phyloP scores from a whole-genome alignment of 2,888 invertebrate genomes.

The Drosophila antonietae region DNA sequence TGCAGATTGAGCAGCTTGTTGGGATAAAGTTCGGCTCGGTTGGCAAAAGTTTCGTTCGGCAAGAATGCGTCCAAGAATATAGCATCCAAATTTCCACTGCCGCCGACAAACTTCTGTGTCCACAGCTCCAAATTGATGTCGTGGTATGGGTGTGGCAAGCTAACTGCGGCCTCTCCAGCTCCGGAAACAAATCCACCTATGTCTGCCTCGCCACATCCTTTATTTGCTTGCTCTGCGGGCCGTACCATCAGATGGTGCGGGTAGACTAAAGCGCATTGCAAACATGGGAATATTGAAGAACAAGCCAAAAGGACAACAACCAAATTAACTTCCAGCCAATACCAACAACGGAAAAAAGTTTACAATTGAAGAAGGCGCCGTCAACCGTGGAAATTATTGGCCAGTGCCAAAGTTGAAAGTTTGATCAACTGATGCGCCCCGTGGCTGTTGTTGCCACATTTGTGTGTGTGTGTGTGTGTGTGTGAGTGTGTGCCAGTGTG shows the following conservation, averaged over 20 bases:
- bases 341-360: conserved; percentile 64
- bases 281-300: conserved; percentile 54
- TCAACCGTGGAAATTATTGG: conserved; percentile 75
- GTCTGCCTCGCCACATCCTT: conserved; percentile 14
- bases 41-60: conserved; percentile 79
- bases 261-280: conserved; percentile 78
- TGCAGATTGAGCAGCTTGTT: conserved; percentile 83
- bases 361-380: conserved; percentile 69
- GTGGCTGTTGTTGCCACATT: conserved; percentile 52
- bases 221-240: conserved; percentile 49
- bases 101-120: conserved; percentile 84
- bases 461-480: conserved; percentile 22
- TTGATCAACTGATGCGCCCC: conserved; percentile 66
- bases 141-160: conserved; percentile 52
- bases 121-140: conserved; percentile 82
- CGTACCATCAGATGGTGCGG: conserved; percentile 83
- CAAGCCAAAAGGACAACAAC: conserved; percentile 42
- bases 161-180: conserved; percentile 16
- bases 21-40: conserved; percentile 81
- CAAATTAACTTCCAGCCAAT: conserved; percentile 49
- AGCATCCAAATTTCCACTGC: conserved; percentile 81
- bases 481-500: not conserved
- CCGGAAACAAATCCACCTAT: conserved; percentile 10
- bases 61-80: conserved; percentile 80
- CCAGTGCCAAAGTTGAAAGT: conserved; percentile 68